Percentiles rank a stretch among this genome's conserved stretches.
Conservation (phyloP, 2,113 vertebrate species). For the Trogon surrucura region DNA sequence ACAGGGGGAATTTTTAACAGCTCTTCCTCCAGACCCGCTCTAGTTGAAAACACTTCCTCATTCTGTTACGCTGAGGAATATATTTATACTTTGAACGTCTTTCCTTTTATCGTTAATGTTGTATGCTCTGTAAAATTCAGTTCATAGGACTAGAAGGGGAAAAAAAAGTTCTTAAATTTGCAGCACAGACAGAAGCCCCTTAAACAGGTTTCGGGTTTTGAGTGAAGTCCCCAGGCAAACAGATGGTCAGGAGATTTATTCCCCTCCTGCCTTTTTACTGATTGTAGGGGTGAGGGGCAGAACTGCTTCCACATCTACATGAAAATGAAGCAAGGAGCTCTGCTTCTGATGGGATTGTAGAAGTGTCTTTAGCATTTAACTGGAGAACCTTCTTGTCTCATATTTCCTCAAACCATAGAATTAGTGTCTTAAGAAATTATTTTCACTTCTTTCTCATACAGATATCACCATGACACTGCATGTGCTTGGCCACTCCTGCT, state of each 20-base stretch:
- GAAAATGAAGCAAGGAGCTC: not conserved
- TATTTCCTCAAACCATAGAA: not conserved
- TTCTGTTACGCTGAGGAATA: not conserved
- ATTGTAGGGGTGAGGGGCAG: not conserved
- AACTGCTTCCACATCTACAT: not conserved
- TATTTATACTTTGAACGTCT: not conserved
- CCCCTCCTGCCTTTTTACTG: not conserved
- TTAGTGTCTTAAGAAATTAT: not conserved
- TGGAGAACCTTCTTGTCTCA: not conserved
- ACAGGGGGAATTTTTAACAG: slow-evolving; percentile 1
- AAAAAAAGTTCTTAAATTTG: not conserved
- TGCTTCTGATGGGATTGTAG: not conserved
- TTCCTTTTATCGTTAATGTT: not conserved
- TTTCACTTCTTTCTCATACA: not conserved
- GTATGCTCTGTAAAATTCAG: not conserved
- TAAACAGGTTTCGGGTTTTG: not conserved
- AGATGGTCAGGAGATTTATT: not conserved
- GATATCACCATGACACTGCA: not conserved
- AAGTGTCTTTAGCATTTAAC: not conserved
- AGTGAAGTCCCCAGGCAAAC: not conserved
- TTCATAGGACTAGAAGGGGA: not conserved
- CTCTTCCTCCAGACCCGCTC: not conserved
- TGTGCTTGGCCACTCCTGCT: not conserved
- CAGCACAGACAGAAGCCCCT: not conserved
- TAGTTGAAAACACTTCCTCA: slow-evolving; percentile 26